Evolutionary conservation across 1,140 invertebrate species (phyloP), one percentile per base, ranked within the genome.

Genomic region (Eumaeus atala): DNA sequence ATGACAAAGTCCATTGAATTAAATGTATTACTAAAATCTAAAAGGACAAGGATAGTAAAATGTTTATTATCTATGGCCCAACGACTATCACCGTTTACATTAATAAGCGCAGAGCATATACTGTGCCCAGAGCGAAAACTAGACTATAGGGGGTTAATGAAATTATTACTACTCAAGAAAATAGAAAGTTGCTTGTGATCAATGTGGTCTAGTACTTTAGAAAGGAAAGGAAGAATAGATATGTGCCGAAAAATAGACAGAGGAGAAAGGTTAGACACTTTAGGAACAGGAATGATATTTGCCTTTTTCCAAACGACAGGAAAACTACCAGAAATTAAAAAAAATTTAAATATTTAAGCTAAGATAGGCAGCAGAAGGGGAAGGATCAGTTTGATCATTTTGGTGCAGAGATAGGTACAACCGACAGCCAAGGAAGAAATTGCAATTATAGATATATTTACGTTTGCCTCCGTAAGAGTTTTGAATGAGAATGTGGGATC

Each of bases 331-430:
- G n/a, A n/a, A n/a, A n/a, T n/a, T 47, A 57, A 11, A 3, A 49
- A 57, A 47, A 34, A 57, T 10, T 57, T 51, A 12, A 56, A 37
- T 9, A 57, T 51, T 6, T 50, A 36, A 11, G 55, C 51, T n/a
- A 56, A 34, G 10, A 57, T 42, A 37, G 49, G 48, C 18, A 57
- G 40, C 16, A 51, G 5, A 9, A n/a, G 12, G 6, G 35, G 35
- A 6, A 58, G 42, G 33, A 54, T 54, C 18, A 52, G 40, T 38
- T 38, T 36, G 9, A 58, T 38, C 42, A 58, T 58, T 48, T 37
- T 37, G n/a, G 44, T 40, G 6, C 34, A 28, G 1, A 58, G 21
- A 6, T 18, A 36, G 36, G 51, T 50, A 36, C n/a, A 7, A 3
- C 12, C n/a, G n/a, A n/a, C n/a, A n/a, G n/a, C n/a, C n/a, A n/a